phyloP scores from a whole-genome alignment of 2,888 invertebrate genomes.

The Sabatieria punctata region DNA sequence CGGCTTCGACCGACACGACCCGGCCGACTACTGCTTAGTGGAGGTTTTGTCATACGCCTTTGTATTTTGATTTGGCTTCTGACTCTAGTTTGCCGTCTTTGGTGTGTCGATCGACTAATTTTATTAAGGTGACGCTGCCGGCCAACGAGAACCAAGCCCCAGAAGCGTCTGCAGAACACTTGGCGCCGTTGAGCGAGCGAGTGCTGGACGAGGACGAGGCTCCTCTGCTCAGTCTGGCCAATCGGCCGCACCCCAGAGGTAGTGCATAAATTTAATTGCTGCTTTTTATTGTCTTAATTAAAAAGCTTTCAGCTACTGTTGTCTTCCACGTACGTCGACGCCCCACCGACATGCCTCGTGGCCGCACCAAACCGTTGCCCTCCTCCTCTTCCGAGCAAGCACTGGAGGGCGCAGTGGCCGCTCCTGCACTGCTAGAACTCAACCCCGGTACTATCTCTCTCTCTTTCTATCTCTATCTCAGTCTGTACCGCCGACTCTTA shows the following conservation, averaged over 20 bases:
- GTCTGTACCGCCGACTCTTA: no score
- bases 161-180: neutral
- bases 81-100: no score
- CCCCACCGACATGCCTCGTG: neutral
- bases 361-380: neutral
- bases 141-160: neutral
- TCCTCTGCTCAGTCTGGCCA: conserved; percentile 41
- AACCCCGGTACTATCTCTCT: conserved; percentile 47
- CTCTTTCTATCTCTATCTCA: neutral
- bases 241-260: conserved; percentile 65
- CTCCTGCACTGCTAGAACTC: conserved; percentile 57
- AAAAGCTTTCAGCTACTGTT: neutral
- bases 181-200: conserved; percentile 47
- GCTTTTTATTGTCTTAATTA: no score
- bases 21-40: conserved; percentile 76
- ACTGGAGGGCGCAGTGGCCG: conserved; percentile 17
- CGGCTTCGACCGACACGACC: conserved; percentile 72
- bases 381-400: neutral
- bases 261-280: no score
- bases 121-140: neutral
- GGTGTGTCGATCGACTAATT: no score
- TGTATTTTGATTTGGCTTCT: no score
- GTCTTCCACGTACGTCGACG: neutral
- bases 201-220: conserved; percentile 93
- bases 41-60: no score